Evolutionary conservation across 1,140 invertebrate genomes (phyloP).

Genomic region (Meloidogyne hapla): DNA sequence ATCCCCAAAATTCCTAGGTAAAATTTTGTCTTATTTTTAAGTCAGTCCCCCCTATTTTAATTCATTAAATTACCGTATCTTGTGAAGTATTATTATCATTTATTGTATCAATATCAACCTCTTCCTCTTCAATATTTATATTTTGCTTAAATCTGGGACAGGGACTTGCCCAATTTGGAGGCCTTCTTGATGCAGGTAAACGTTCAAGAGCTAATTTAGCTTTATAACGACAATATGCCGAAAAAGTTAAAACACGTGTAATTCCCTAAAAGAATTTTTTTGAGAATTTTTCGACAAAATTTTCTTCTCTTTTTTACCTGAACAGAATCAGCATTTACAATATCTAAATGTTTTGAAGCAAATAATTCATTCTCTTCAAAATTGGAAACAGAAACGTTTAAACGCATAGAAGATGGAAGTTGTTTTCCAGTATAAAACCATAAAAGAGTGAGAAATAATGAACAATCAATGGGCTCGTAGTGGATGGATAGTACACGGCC

Average conservation of each 20-base stretch:
- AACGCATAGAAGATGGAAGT: background rate
- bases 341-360: slow-evolving; percentile 23
- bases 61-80: background rate
- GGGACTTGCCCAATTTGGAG: background rate
- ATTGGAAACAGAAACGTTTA: background rate
- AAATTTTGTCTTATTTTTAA: too few species aligned
- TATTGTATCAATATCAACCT: background rate
- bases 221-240: background rate
- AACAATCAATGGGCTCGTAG: background rate
- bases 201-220: background rate
- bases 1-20: too few species aligned
- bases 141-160: slow-evolving; percentile 1
- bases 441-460: slow-evolving; percentile 10
- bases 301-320: background rate
- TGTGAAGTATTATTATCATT: background rate
- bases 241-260: background rate
- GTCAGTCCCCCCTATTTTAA: too few species aligned
- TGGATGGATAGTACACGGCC: slow-evolving; percentile 19
- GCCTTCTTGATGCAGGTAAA: background rate
- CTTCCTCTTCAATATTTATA: background rate
- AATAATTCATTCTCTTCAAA: slow-evolving; percentile 21
- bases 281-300: too few species aligned
- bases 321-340: slow-evolving; percentile 26
- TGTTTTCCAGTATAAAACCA: slow-evolving; percentile 24
- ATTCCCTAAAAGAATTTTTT: background rate